Conservation (phyloP, 2,888 invertebrate species). For the Diaprepes abbreviatus region DNA sequence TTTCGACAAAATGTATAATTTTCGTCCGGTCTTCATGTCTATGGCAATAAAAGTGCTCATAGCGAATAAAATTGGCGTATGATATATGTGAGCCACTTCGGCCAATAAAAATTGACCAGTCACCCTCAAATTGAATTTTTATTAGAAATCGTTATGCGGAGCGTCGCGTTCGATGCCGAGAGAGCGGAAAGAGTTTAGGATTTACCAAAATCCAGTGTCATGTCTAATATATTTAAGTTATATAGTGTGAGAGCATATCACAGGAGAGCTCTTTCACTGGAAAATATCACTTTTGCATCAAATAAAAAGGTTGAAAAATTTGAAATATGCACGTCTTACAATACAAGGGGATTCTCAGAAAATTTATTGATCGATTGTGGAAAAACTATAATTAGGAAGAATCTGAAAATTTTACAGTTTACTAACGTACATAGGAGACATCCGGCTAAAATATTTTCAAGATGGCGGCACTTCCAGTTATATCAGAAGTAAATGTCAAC, state of each 20-base stretch:
- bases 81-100: slow-evolving; percentile 18
- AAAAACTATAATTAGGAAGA: no score
- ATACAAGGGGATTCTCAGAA: no score
- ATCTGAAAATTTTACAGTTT: no score
- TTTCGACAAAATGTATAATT: slow-evolving; percentile 15
- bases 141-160: slow-evolving; percentile 23
- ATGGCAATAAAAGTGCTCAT: slow-evolving; percentile 3
- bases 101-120: slow-evolving; percentile 40
- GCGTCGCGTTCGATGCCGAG: not conserved
- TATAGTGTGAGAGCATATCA: not conserved
- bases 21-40: slow-evolving; percentile 1
- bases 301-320: no score
- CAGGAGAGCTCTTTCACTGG: no score
- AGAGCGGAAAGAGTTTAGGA: slow-evolving; percentile 5
- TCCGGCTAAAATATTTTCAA: no score
- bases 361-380: no score
- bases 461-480: no score
- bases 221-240: slow-evolving; percentile 6
- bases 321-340: no score
- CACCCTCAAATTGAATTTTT: slow-evolving; percentile 37
- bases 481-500: no score
- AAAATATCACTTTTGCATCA: no score
- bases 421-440: no score
- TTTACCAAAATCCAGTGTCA: slow-evolving; percentile 12
- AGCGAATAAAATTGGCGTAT: slow-evolving; percentile 12